Conservation (phyloP, 2,797 vertebrate species). For the Leptoclinus maculatus region DNA sequence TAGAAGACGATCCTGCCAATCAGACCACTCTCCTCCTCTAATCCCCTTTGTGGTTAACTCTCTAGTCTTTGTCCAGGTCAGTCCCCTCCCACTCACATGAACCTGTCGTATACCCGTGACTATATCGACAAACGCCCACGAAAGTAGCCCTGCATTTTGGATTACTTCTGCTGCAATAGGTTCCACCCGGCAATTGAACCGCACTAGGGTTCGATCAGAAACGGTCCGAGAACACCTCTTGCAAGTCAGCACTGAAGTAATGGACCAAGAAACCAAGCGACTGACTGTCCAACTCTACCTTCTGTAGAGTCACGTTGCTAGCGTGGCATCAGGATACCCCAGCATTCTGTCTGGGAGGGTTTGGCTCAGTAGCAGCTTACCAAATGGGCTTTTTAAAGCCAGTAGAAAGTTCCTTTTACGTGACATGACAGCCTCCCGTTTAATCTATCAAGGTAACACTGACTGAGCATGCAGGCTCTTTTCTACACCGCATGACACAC, state of each 20-base stretch:
- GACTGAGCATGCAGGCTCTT: constrained; percentile 29
- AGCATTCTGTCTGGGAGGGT: neutral
- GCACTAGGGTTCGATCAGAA: neutral
- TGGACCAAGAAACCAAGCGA: neutral
- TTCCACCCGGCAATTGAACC: neutral
- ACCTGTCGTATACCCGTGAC: neutral
- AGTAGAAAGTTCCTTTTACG: constrained; percentile 24
- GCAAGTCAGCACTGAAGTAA: neutral
- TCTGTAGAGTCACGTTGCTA: neutral
- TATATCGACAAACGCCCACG: neutral
- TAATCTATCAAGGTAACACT: constrained; percentile 19
- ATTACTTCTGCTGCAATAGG: neutral
- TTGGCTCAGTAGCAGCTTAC: neutral
- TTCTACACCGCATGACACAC: neutral
- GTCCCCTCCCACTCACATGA: neutral
- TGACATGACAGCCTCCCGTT: constrained; percentile 25
- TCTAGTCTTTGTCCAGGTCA: too few relatives aligned
- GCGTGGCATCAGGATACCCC: neutral
- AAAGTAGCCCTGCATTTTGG: neutral
- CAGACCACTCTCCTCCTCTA: too few relatives aligned
- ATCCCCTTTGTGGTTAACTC: too few relatives aligned
- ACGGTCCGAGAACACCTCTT: neutral
- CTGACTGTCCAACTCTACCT: neutral
- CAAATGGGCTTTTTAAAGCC: constrained; percentile 4
- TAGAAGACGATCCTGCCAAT: too few relatives aligned